Conservation (phyloP, 1,140 invertebrate species). For the fruit fly (Drosophila melanogaster) region DNA sequence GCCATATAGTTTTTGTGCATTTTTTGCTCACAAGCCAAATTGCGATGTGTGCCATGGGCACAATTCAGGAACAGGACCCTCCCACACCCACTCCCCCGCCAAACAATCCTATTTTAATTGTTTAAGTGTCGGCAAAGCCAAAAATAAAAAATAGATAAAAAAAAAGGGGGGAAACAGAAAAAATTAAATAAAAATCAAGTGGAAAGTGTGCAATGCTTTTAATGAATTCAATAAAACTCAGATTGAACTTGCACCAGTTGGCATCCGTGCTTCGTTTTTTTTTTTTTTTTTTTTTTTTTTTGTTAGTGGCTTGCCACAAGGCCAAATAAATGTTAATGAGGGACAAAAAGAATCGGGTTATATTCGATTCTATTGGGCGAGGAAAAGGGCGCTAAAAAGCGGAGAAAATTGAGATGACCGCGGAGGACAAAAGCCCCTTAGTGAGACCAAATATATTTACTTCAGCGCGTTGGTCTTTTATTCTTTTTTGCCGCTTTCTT, state of each 20-base stretch:
- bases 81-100: neutral
- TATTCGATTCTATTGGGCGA: conserved; percentile 34
- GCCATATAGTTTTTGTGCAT: conserved; percentile 25
- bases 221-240: conserved; percentile 61
- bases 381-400: conserved; percentile 25
- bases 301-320: conserved; percentile 6
- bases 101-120: conserved; percentile 51
- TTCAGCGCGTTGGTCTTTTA: conserved; percentile 13
- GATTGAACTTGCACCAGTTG: conserved; percentile 44
- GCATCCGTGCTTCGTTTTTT: neutral
- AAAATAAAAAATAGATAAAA: conserved; percentile 50
- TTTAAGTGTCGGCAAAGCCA: conserved; percentile 52
- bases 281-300: conserved; percentile 2
- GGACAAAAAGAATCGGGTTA: conserved; percentile 41
- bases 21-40: conserved; percentile 24
- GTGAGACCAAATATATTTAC: conserved; percentile 43
- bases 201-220: conserved; percentile 46
- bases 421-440: conserved; percentile 29
- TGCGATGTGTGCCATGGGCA: conserved; percentile 31
- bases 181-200: conserved; percentile 39
- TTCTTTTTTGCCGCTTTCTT: conserved; percentile 34
- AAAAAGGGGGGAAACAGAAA: neutral
- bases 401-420: conserved; percentile 14
- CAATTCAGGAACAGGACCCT: conserved; percentile 8
- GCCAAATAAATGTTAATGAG: conserved; percentile 55